phyloP scores from a whole-genome alignment of 2,113 vertebrate genomes.

The Gnathonemus longibarbis region DNA sequence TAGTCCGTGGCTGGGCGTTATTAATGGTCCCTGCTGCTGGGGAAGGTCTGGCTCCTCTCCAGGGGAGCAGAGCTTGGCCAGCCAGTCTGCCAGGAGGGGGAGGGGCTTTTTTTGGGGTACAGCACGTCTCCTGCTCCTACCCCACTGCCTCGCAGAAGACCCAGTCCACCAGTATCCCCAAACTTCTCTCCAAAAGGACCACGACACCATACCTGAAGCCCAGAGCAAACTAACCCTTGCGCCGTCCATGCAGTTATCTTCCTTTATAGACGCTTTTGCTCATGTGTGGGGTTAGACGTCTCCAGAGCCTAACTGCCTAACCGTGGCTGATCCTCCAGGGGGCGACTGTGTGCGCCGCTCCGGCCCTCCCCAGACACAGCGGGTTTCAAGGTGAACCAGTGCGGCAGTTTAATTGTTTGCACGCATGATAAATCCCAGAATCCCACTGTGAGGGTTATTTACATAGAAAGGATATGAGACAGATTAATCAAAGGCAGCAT shows the following conservation, averaged over 20 bases:
- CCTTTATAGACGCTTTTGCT: not conserved
- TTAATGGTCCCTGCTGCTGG: constrained; percentile 33
- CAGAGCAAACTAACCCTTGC: not conserved
- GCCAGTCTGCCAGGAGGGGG: constrained; percentile 24
- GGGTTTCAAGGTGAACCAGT: constrained; percentile 31
- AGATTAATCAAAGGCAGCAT: constrained; percentile 24
- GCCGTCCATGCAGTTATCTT: not conserved
- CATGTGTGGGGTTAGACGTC: not conserved
- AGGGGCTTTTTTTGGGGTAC: constrained; percentile 4
- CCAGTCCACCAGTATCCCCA: not conserved
- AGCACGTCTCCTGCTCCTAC: not conserved
- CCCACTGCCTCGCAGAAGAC: not conserved
- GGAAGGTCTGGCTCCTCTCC: constrained; percentile 38
- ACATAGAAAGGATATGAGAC: constrained; percentile 36
- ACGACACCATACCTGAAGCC: not conserved
- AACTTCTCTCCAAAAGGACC: not conserved
- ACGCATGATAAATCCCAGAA: constrained; percentile 54
- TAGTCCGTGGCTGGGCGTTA: constrained; percentile 35
- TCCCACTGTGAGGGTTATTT: constrained; percentile 50
- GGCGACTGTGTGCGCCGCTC: not conserved
- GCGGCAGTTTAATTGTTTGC: constrained; percentile 53
- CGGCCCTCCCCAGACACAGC: not conserved
- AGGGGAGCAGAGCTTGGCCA: constrained; percentile 22
- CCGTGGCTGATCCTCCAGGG: not conserved
- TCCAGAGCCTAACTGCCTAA: not conserved